Evolutionary conservation across 2,113 vertebrate species (phyloP).

Genomic region (Notechis scutatus): DNA sequence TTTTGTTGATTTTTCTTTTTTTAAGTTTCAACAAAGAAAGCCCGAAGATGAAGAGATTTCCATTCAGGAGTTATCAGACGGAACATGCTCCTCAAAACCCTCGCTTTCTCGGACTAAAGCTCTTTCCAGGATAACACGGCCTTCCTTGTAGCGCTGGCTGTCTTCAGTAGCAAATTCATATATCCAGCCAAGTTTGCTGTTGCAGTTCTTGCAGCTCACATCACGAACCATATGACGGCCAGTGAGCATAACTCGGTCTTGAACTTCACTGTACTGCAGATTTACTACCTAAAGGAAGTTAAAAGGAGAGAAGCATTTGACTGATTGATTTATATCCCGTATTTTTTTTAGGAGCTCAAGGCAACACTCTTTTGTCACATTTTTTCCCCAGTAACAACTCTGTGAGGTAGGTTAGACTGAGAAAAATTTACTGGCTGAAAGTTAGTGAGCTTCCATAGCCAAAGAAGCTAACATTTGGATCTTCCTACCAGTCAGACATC

Average conservation of each 20-base stretch:
- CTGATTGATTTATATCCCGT: not conserved
- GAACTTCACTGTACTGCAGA: conserved; percentile 96
- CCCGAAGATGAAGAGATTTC: conserved; percentile 42
- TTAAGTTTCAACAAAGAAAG: conserved; percentile 68
- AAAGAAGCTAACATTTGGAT: not conserved
- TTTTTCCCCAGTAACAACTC: not conserved
- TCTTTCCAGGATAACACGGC: conserved; percentile 94
- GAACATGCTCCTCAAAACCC: conserved; percentile 91
- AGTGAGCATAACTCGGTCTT: conserved; percentile 97
- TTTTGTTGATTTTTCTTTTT: conserved; percentile 64
- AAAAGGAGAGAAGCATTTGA: not conserved
- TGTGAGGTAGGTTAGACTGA: not conserved
- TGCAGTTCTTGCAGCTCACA: conserved; percentile 99
- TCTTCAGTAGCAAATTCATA: conserved; percentile 98
- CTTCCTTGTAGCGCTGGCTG: conserved; percentile 98
- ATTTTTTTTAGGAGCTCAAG: not conserved
- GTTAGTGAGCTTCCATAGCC: not conserved
- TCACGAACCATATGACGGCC: conserved; percentile 98
- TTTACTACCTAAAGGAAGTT: conserved; percentile 86
- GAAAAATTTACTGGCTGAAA: not conserved
- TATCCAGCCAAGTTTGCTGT: conserved; percentile 99
- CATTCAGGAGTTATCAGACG: conserved; percentile 90
- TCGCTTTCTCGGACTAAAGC: conserved; percentile 95
- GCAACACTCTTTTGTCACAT: not conserved
- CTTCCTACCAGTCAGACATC: not conserved